Conservation (phyloP, 2,113 vertebrate genomes). For the Microtus richardsoni region DNA sequence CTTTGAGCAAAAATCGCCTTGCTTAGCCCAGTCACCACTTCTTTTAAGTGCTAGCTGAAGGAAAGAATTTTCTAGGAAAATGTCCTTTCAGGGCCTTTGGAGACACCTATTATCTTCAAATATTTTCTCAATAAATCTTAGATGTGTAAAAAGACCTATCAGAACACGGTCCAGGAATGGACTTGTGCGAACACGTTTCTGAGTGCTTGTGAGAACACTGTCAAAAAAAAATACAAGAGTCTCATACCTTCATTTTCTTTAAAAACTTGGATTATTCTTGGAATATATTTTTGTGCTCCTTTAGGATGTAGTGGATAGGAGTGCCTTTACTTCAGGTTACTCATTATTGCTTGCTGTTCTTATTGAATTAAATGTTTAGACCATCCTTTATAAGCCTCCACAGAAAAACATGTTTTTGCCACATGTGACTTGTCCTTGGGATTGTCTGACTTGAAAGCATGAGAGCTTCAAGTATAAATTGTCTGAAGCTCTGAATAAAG, state of each 20-base stretch:
- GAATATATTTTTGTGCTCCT: not conserved
- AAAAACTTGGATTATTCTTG: not conserved
- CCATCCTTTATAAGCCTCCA: not conserved
- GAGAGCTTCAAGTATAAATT: not conserved
- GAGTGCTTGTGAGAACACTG: not conserved
- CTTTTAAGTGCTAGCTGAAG: not conserved
- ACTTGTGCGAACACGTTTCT: not conserved
- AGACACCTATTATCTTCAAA: slow-evolving; percentile 14
- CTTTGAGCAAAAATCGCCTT: not conserved
- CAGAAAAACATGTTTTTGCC: not conserved
- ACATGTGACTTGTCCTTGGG: not conserved
- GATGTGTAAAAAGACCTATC: not conserved
- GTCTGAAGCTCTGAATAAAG: not conserved
- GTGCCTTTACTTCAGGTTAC: not conserved
- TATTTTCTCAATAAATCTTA: slow-evolving; percentile 19
- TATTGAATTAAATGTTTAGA: not conserved
- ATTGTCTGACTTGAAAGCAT: not conserved
- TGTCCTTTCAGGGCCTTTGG: not conserved
- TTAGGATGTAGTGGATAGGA: no score
- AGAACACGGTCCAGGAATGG: not conserved
- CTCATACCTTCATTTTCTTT: not conserved
- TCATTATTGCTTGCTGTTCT: not conserved
- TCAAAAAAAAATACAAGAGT: not conserved
- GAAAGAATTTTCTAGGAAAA: not conserved
- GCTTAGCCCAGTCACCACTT: not conserved